These are phyloP conservation scores for Anoplius nigerrimus DNA, from an alignment of 2,888 invertebrate species.

Conservation along the genomic window DNA sequence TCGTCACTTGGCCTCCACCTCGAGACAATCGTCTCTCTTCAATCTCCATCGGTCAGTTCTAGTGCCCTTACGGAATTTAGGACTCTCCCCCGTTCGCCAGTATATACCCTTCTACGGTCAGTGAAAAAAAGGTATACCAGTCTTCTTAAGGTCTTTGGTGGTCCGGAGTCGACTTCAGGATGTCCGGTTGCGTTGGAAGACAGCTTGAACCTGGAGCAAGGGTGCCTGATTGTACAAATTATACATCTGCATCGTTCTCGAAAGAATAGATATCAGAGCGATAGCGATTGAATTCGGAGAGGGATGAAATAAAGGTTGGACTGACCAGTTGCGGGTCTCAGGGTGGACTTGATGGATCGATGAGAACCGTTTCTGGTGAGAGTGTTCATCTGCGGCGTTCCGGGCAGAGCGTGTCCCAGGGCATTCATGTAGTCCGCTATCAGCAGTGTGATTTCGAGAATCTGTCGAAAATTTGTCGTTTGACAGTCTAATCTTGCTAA, in stretches of 20 bases:
- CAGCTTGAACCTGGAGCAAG: conserved; percentile 69
- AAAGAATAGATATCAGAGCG: neutral
- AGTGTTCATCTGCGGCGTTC: conserved; percentile 88
- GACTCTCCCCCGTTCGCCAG: conserved; percentile 34
- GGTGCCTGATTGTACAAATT: conserved; percentile 17
- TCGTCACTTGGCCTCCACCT: no score
- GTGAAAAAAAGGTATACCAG: conserved; percentile 44
- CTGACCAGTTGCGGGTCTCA: conserved; percentile 72
- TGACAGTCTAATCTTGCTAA: no score
- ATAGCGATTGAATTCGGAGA: neutral
- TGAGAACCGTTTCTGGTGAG: conserved; percentile 84
- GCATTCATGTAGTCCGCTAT: conserved; percentile 97
- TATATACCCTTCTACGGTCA: conserved; percentile 25
- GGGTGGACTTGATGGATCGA: conserved; percentile 77
- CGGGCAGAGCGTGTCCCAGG: conserved; percentile 83
- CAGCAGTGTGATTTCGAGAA: conserved; percentile 91
- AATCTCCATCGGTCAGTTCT: conserved; percentile 11
- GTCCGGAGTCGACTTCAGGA: conserved; percentile 90
- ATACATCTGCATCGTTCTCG: neutral
- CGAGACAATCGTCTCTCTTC: no score
- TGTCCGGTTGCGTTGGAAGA: conserved; percentile 84
- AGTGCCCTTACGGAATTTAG: conserved; percentile 50
- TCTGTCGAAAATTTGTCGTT: conserved; percentile 77
- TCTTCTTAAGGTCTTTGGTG: conserved; percentile 79
- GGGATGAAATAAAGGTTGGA: conserved; percentile 19